Evolutionary conservation across 2,888 invertebrate genomes (phyloP), one percentile per base, ranked within the genome.

Genomic region (Diploptera punctata): DNA sequence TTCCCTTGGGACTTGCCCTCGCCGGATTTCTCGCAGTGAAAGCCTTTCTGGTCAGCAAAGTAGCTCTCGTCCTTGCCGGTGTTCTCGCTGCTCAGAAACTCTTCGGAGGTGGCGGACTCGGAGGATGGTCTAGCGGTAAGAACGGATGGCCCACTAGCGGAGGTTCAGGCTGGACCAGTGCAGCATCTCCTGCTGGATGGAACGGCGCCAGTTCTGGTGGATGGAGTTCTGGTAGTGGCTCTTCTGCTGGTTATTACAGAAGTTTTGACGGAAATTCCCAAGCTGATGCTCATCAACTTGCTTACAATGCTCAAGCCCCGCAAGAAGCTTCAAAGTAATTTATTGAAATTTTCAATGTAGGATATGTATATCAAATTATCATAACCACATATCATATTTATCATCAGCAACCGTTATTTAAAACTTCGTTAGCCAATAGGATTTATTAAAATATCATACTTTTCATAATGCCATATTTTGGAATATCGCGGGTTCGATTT

Each of bases 1-100:
- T 91, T 0, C 93, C 93, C 0, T 81, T 93, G 7, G 82, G 92
- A 19, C 86, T 94, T 75, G 92, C 91, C 19, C 90, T 90, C 62
- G 84, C 94, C 0, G 91, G 90, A 0, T 85, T 94, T 21, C 82
- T 94, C 76, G 90, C 92, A 26, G 86, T 90, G 57, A 94, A 94
- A 83, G 94, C 94, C 31, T 82, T 93, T 70, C 85, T 94, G 76
- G 87, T 94, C 16, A 91, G 93, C 65, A 94, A 94, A 81, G 31
- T 94, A 72, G 94, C 94, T 1, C 88, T 94, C 76, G 81, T 93
- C 67, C 83, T 93, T 49, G 92, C 93, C 26, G 88, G 90, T 0
- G 85, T 92, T 31, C 80, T 93, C 67, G 91, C 91, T 4, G 85
- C 92, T 76, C 91, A 92, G 79, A 91, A 89, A 78, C 83, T 91